Evolutionary conservation across 2,113 vertebrate genomes (phyloP), one percentile per base, ranked within the genome.

Genomic region (Hassar affinis): DNA sequence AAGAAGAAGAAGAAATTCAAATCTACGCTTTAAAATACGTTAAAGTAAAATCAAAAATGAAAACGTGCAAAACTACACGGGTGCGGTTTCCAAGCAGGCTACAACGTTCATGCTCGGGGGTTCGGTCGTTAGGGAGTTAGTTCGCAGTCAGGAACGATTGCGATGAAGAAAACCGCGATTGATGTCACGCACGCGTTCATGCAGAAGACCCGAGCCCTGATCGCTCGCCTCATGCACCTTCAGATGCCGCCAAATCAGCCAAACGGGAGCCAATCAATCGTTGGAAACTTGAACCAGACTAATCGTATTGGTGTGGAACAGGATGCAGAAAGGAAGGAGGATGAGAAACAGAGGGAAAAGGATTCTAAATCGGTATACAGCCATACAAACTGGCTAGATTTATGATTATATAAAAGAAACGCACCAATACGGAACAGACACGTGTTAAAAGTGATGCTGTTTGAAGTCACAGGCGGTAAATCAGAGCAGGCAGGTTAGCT

Each of bases 211-310:
- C 86, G 86, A 10, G n/a, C 80, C 33, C 79, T 88, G 62, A 74
- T 78, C 20, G 86, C 94, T 91, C 89, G 12, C 88, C 90, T 89
- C 90, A 94, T 90, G 86, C 93, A 95, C 92, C 95, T 95, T 93
- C 90, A 90, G 89, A 88, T 89, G 92, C 90, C 92, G 92, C 86
- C 89, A 90, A n/a, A 91, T 96, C 96, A 96, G 95, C 93, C 96
- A 95, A 96, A 95, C 92, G 96, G 93, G 51, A 92, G 94, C 86
- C 94, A 94, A 88, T n/a, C n/a, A n/a, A 95, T 94, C 90, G 95
- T 91, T 90, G 95, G 94, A 95, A 96, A 95, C 93, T 93, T 93
- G 94, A 94, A 96, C 92, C 86, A 91, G 89, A 94, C 95, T 96
- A 78, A 94, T 93, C 88, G 27, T 91, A 87, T 12, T 86, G 88